Base-by-base conservation (phyloP, 2,888 invertebrate genomes). In the Pterobdella sp. region DNA sequence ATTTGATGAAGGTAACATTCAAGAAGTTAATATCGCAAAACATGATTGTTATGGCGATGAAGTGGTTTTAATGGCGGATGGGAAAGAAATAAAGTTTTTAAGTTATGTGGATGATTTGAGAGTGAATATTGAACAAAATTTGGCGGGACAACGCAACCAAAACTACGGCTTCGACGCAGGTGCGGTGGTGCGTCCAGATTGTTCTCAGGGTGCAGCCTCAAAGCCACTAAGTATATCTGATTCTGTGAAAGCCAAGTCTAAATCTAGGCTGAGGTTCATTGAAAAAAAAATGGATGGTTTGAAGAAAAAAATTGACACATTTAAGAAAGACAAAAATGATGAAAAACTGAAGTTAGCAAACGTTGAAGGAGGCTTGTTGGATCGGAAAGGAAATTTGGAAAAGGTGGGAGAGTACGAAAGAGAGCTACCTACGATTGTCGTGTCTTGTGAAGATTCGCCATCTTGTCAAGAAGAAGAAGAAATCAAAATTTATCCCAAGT, bases 251-350 rank as follows among this genome's bases (percentile, higher is more conserved):
- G 49, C 29, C 18, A 29, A 52, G 26, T 69, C 69, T 14, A 69
- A 49, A 26, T 69, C 69, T 0, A 26, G 69, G 26, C 69, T 42
- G 42, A 26, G 34, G 52, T 69, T 69, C 49, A 26, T 69, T 7
- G 52, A 69, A 31, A 49, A 37, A 26, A 69, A 69, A 37, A 49
- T 69, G 49, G 69, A 49, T 36, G 36, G 26, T 7, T 35, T 68
- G 10, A 69, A 69, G 22, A 14, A 52, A 14, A 49, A 34, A n/a
- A 69, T 22, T 18, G 31, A 26, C n/a, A 31, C 29, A 10, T 66
- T 66, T 18, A n/a, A 22, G n/a, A 36, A 68, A 4, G 37, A 68
- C 37, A 68, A 68, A 68, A 29, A 29, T 34, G 2, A 35, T 26
- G 18, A 22, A 68, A 37, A 26, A 35, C 26, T 68, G 7, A 68